Evolutionary conservation across 2,888 invertebrate species (phyloP), one percentile per base, ranked within the genome.

Genomic region (Zele albiditarsus): DNA sequence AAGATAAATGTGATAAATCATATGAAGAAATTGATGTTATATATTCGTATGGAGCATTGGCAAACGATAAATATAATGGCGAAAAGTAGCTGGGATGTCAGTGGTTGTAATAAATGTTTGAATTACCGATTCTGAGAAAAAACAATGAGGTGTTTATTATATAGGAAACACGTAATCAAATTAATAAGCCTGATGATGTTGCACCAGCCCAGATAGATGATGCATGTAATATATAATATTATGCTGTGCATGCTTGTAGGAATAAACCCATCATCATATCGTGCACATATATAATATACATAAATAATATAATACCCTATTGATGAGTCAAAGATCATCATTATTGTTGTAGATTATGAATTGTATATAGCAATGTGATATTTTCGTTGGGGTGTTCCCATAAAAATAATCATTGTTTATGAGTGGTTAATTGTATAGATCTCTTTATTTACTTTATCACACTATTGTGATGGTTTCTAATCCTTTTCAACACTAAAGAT

Each of bases 141-240:
- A 20, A 38, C 63, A 63, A 60, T 60, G 60, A 63, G 63, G 33
- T 63, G 63, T 63, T 63, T 38, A 63, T 63, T 8, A 12, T 33
- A 63, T 23, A 31, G 20, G 23, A 14, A 62, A 62, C 4, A 62
- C 33, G 33, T 63, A 63, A 63, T 63, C 33, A 33, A 63, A 33
- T 63, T 63, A 63, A 63, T 63, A 63, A 63, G 33, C 10, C 4
- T 62, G 3, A 8, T 57, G 57, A 57, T 20, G 20, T 8, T 20
- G 8, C 20, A 25, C 20, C 25, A 25, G 12, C 20, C 4, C 20
- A 12, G 31, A 0, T 28, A 16, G 31, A 62, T 62, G 62, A 62
- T 53, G 53, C 20, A 53, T 53, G 4, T 10, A 53, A 38, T 38
- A 38, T 38, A 5, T 20, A 28, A 16, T 25, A 5, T 23, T 20